Conservation (phyloP, 2,113 vertebrate genomes). For the Kryptolebias marmoratus region DNA sequence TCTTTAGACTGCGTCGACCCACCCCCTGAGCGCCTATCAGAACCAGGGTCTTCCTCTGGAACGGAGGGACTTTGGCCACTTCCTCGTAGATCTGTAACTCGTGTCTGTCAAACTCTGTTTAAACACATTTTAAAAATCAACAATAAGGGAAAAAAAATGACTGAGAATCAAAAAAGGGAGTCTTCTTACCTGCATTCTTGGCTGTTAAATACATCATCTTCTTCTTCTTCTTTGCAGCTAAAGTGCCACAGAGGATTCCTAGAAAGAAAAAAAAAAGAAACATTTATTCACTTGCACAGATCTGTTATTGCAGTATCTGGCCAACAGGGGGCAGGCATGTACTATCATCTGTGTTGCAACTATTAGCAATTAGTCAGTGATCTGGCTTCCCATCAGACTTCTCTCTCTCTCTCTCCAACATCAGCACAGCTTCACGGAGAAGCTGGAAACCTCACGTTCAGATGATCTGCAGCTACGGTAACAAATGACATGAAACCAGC, state of each 20-base stretch:
- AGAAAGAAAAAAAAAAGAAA: not conserved
- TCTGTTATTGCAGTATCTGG: constrained; percentile 25
- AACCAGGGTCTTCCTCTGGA: constrained; percentile 96
- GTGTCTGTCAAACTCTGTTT: constrained; percentile 94
- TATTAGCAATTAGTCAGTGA: not conserved
- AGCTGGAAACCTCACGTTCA: not conserved
- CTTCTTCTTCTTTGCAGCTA: constrained; percentile 97
- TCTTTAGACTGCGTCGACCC: constrained; percentile 96
- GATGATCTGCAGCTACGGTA: not conserved
- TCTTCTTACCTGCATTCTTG: constrained; percentile 91
- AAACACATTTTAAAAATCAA: constrained; percentile 2
- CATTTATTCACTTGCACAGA: not conserved
- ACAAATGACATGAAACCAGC: not conserved
- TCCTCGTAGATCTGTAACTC: constrained; percentile 99
- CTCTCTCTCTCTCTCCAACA: not conserved
- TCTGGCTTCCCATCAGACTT: not conserved
- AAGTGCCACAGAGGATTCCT: constrained; percentile 95
- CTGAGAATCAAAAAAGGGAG: not conserved
- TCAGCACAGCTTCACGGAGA: not conserved
- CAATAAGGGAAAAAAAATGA: not conserved
- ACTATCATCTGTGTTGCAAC: not conserved
- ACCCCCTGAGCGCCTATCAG: constrained; percentile 98
- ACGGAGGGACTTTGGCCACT: constrained; percentile 95
- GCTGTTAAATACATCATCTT: constrained; percentile 99
- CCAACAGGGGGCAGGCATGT: constrained; percentile 54